A percentile compares a stretch with the other conserved stretches of the same genome.
Evolutionary conservation across 2,113 vertebrate genomes (phyloP).

Genomic region (Macaca mulatta): DNA sequence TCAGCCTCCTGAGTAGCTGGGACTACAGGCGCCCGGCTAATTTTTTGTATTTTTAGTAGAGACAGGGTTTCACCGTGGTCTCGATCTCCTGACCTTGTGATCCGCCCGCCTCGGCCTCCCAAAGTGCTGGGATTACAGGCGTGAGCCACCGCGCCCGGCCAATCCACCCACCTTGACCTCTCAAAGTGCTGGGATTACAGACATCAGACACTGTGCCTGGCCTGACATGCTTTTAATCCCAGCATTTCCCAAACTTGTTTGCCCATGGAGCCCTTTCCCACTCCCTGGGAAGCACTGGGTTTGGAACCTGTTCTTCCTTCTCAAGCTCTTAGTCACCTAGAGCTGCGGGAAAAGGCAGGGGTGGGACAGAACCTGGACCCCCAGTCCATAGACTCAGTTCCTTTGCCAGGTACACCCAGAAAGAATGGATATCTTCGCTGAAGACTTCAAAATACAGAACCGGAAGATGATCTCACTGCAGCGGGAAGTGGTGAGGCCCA

Average conservation of each 20-base stretch:
- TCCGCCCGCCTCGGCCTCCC: too few relatives aligned
- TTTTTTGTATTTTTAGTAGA: too few relatives aligned
- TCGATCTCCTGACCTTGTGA: too few relatives aligned
- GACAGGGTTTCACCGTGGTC: too few relatives aligned
- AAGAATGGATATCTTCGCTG: not conserved
- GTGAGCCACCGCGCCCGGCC: too few relatives aligned
- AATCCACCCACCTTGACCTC: not conserved
- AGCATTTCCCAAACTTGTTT: not conserved
- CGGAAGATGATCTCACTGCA: conserved; percentile 12
- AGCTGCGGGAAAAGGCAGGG: not conserved
- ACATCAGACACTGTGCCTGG: not conserved
- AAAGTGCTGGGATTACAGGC: too few relatives aligned
- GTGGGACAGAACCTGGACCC: not conserved
- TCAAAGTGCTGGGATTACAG: not conserved
- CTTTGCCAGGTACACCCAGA: conserved; percentile 55
- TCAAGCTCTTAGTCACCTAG: not conserved
- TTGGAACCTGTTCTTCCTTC: not conserved
- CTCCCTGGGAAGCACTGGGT: not conserved
- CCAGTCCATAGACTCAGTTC: not conserved
- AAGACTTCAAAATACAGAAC: conserved; percentile 49
- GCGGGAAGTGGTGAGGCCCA: conserved; percentile 58
- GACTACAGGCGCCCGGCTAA: too few relatives aligned
- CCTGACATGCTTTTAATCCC: not conserved
- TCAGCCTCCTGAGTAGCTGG: too few relatives aligned
- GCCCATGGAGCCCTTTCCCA: not conserved